Evolutionary conservation across 1,140 invertebrate species (phyloP).

Genomic region (Aphelinus atriplicis): DNA sequence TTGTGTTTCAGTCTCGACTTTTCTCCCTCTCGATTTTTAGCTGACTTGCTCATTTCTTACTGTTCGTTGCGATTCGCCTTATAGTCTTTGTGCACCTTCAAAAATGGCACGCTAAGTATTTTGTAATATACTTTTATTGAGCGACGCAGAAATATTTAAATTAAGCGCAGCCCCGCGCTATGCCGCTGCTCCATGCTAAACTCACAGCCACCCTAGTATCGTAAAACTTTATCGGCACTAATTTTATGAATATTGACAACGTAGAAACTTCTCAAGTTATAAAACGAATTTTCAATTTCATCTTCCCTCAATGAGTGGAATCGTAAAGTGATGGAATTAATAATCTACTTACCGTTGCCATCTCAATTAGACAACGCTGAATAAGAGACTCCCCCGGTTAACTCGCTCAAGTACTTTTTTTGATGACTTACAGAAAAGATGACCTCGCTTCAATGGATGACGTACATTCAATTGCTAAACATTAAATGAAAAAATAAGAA

Average conservation of each 20-base stretch:
- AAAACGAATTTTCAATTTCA: constrained; percentile 22
- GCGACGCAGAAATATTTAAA: constrained; percentile 6
- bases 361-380: background rate
- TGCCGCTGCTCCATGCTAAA: background rate
- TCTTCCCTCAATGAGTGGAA: background rate
- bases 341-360: background rate
- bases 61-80: constrained; percentile 2
- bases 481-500: background rate
- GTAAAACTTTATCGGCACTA: constrained; percentile 27
- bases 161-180: constrained; percentile 4
- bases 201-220: background rate
- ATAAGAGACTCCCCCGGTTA: background rate
- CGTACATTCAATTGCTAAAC: too few relatives aligned
- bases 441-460: too few relatives aligned
- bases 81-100: background rate
- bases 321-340: constrained; percentile 12
- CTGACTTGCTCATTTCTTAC: background rate
- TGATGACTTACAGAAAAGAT: too few relatives aligned
- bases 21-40: background rate
- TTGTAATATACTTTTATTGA: constrained; percentile 27
- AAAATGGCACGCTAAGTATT: background rate
- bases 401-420: too few relatives aligned
- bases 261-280: constrained; percentile 23
- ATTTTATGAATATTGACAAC: constrained; percentile 29
- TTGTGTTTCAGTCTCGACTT: constrained; percentile 10